Evolutionary conservation across 2,113 vertebrate genomes (phyloP).

Genomic region (Neogobius melanostomus): DNA sequence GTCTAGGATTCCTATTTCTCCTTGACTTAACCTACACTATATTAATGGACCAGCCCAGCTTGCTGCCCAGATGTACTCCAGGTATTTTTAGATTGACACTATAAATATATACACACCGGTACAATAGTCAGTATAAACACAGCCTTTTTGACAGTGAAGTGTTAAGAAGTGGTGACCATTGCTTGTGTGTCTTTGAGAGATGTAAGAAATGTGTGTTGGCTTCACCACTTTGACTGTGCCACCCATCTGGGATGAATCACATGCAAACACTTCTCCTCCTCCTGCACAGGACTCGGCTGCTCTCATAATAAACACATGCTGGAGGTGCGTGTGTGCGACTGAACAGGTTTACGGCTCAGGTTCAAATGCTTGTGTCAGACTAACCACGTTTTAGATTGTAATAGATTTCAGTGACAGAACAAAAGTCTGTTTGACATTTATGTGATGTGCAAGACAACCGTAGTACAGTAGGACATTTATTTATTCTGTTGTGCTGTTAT

Average conservation of each 20-base stretch:
- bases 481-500: not conserved
- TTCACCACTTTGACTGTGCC: constrained; percentile 36
- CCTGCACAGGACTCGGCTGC: constrained; percentile 40
- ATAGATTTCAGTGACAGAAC: constrained; percentile 11
- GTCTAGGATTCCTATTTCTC: not conserved
- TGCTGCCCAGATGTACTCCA: constrained; percentile 1
- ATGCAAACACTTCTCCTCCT: constrained; percentile 52
- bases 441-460: not conserved
- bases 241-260: constrained; percentile 71
- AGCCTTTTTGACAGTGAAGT: not conserved
- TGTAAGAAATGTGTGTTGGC: constrained; percentile 15
- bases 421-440: not conserved
- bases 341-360: constrained; percentile 32
- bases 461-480: constrained; percentile 12
- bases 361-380: constrained; percentile 37
- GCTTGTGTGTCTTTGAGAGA: constrained; percentile 15
- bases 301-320: constrained; percentile 63
- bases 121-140: not conserved
- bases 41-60: not conserved
- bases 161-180: not conserved
- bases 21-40: not conserved
- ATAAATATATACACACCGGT: not conserved
- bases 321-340: constrained; percentile 18
- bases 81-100: not conserved
- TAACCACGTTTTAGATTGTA: constrained; percentile 15